These are phyloP conservation scores for Polypedilum pembai DNA, from an alignment of 1,140 invertebrate genomes.

Conservation along the genomic window DNA sequence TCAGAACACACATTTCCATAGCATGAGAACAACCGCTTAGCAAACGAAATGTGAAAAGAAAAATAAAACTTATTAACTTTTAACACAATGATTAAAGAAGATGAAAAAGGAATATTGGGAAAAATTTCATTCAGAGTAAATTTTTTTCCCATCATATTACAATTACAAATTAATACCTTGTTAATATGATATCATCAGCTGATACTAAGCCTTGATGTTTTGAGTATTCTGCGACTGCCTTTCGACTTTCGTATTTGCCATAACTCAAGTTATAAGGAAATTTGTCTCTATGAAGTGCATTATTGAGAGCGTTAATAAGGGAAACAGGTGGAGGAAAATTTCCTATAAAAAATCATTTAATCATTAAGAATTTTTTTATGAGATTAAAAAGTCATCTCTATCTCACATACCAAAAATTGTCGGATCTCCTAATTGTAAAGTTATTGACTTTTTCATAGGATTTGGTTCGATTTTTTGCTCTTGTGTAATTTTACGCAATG, in stretches of 20 bases:
- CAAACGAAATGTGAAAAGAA: no score
- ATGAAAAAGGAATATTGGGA: no score
- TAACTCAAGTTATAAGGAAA: conserved; percentile 18
- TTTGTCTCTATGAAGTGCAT: conserved; percentile 20
- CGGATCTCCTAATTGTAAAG: neutral
- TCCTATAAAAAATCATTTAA: neutral
- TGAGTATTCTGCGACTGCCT: conserved; percentile 74
- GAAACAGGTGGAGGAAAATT: conserved; percentile 22
- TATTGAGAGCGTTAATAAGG: conserved; percentile 22
- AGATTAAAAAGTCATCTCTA: neutral
- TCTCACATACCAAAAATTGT: conserved; percentile 8
- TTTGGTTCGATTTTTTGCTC: neutral
- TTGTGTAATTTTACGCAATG: neutral
- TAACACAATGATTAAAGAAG: no score
- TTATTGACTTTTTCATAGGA: neutral
- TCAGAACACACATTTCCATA: conserved; percentile 80
- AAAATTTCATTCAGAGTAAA: no score
- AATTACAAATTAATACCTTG: no score
- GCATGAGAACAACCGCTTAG: conserved; percentile 89
- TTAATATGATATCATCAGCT: conserved; percentile 77
- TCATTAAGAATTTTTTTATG: neutral
- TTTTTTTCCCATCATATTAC: no score
- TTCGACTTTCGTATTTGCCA: conserved; percentile 48
- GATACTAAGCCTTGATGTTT: conserved; percentile 55
- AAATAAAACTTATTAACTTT: no score